Base-by-base conservation (phyloP, 1,140 invertebrate species). In the Oscheius sp. region DNA sequence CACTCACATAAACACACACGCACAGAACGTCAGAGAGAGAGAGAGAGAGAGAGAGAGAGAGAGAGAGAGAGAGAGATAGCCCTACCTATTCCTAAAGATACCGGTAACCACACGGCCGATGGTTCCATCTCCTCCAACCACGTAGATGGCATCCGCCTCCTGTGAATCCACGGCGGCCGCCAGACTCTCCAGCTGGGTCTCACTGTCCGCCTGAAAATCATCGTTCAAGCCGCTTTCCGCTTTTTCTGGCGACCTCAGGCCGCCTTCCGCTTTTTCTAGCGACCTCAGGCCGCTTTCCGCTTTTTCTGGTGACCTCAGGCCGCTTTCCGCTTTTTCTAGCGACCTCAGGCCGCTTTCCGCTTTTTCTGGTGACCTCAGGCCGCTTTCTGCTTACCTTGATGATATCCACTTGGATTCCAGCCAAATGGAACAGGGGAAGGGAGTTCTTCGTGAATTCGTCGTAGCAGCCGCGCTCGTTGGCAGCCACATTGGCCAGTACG, bases 71-170 rank as follows among this genome's bases (percentile, higher is more conserved):
- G n/a, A n/a, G n/a, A n/a, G n/a, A n/a, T n/a, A n/a, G n/a, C n/a
- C n/a, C n/a, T 45, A 55, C 68, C 68, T 26, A 61, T 72, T 73
- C 20, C 42, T 73, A 34, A 71, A 77, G 15, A 77, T 77, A 1
- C 74, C 76, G 29, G 76, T 77, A 15, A 77, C 67, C 4, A 77
- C 76, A 32, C 59, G 45, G 28, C 58, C 68, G 10, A 77, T 67
- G 15, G 76, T 77, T 73, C 76, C 76, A 72, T 77, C 76, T 28
- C 76, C 76, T 32, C 76, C 76, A 26, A 77, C 76, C 20, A 77
- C 74, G 35, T 71, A 77, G 20, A 77, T 18, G 35, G 76, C 75
- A 66, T 77, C 76, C 10, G 76, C 68, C 65, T 77, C 76, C 18
- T 66, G 32, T 26, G 15, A 7, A 49, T 77, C 74, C 20, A 77